These are phyloP conservation scores for Hyaena hyaena DNA, from an alignment of 2,113 vertebrate species.

Conservation along the genomic window DNA sequence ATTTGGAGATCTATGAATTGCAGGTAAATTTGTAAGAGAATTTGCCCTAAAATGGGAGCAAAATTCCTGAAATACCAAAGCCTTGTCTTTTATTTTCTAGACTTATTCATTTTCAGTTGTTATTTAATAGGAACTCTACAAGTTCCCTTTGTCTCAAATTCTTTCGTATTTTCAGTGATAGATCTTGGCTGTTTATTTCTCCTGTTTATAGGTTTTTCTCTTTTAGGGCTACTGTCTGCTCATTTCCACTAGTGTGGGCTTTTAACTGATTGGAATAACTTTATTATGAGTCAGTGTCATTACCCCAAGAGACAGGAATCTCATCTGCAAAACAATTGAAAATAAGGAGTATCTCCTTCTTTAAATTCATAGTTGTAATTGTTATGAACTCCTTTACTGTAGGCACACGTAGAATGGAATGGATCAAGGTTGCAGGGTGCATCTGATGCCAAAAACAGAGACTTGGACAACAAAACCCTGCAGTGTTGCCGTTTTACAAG, in stretches of 20 bases:
- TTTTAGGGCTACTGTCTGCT: background rate
- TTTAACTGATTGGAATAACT: background rate
- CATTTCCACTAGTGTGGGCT: background rate
- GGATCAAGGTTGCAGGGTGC: background rate
- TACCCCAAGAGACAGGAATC: background rate
- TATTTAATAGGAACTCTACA: background rate
- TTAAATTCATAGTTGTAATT: background rate
- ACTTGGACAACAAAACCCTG: background rate
- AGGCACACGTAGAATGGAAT: background rate
- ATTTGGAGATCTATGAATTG: background rate
- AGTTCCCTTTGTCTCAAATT: background rate
- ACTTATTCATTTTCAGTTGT: background rate
- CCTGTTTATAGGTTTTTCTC: background rate
- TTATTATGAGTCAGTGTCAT: background rate
- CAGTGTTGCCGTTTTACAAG: background rate
- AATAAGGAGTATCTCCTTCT: background rate
- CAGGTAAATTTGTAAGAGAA: background rate
- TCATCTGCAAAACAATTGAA: conserved; percentile 30
- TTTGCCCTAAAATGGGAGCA: background rate
- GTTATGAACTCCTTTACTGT: background rate
- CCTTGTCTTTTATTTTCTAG: background rate
- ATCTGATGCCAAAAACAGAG: background rate
- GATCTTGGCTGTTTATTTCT: background rate
- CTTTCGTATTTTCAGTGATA: background rate
- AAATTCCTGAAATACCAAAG: background rate